Conservation (phyloP, 1,140 invertebrate species). For the Papilio machaon region DNA sequence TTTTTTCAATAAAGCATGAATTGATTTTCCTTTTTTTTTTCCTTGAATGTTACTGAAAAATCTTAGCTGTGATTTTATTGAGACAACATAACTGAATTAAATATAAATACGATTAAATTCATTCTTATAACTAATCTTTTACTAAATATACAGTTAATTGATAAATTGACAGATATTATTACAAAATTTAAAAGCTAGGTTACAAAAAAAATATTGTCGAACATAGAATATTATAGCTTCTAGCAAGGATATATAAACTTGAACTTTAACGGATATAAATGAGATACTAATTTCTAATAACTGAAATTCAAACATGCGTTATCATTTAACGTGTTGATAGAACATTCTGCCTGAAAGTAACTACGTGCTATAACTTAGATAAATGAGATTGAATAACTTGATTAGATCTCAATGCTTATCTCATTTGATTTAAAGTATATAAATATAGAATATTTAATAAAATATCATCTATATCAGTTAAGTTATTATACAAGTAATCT, state of each 20-base stretch:
- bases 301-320: constrained; percentile 12
- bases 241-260: background rate
- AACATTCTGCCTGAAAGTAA: background rate
- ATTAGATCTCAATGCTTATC: constrained; percentile 26
- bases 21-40: too few species aligned
- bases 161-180: too few species aligned
- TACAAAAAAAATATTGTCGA: background rate
- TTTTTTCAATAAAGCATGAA: too few species aligned
- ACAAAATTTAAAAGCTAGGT: too few species aligned
- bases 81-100: too few species aligned
- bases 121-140: too few species aligned
- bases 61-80: too few species aligned
- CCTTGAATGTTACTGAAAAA: too few species aligned
- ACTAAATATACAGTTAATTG: too few species aligned
- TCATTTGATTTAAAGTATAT: constrained; percentile 15
- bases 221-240: background rate
- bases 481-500: background rate
- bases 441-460: constrained; percentile 20
- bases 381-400: constrained; percentile 3
- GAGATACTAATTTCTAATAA: background rate
- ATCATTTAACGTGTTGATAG: constrained; percentile 32
- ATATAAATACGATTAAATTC: too few species aligned
- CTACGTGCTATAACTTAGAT: constrained; percentile 28
- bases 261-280: background rate
- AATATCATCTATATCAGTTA: constrained; percentile 15